phyloP scores from a whole-genome alignment of 2,888 invertebrate species.

The Aquatica leii region DNA sequence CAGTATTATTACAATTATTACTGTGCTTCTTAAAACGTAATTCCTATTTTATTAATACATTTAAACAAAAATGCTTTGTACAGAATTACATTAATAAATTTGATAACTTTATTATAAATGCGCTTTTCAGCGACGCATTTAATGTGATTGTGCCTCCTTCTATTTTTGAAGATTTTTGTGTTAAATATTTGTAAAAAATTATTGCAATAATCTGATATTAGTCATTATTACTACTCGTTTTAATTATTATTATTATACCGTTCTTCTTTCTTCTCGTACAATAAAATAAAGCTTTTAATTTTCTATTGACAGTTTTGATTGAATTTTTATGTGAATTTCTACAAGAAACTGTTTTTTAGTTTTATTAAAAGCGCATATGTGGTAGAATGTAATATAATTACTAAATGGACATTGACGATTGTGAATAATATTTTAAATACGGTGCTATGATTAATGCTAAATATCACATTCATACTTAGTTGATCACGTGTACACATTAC shows the following conservation, averaged over 20 bases:
- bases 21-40: constrained; percentile 52
- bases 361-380: background rate
- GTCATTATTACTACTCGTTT: constrained; percentile 53
- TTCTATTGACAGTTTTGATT: background rate
- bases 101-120: background rate
- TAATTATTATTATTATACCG: constrained; percentile 35
- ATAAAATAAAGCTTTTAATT: background rate
- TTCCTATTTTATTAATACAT: constrained; percentile 4
- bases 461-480: constrained; percentile 53
- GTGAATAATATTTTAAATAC: constrained; percentile 26
- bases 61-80: constrained; percentile 5
- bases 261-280: background rate
- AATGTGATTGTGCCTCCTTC: constrained; percentile 57
- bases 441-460: constrained; percentile 51
- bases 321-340: background rate
- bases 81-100: constrained; percentile 7
- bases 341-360: background rate
- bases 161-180: constrained; percentile 26
- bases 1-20: constrained; percentile 40
- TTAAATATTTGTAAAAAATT: constrained; percentile 46
- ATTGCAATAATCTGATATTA: constrained; percentile 56
- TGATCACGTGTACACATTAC: constrained; percentile 21
- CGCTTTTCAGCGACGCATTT: constrained; percentile 13
- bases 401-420: constrained; percentile 20
- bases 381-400: background rate